These are phyloP conservation scores for Apotomis turbidana DNA, from an alignment of 2,888 invertebrate species.

Conservation along the genomic window DNA sequence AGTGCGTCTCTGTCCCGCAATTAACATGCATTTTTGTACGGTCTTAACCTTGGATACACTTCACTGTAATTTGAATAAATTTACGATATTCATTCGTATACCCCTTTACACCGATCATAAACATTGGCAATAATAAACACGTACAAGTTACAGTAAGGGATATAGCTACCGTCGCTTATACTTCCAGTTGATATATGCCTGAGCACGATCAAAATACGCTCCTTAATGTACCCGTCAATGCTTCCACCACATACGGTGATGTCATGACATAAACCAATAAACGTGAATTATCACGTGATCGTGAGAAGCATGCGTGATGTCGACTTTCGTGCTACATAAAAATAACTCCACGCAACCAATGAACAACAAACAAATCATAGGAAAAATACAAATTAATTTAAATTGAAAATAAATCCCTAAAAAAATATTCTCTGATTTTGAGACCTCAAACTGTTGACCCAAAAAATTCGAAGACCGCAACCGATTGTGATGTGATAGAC, in stretches of 20 bases:
- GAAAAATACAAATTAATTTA: conserved; percentile 52
- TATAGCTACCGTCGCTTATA: conserved; percentile 53
- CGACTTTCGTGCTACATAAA: conserved; percentile 63
- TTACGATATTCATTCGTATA: conserved; percentile 17
- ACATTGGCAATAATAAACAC: conserved; percentile 53
- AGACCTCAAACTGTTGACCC: conserved; percentile 34
- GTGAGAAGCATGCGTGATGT: conserved; percentile 70
- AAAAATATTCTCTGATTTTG: conserved; percentile 6
- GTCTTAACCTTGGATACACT: conserved; percentile 12
- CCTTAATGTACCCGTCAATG: conserved; percentile 70
- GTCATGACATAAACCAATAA: conserved; percentile 80
- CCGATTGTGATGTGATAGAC: conserved; percentile 34
- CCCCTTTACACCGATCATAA: conserved; percentile 38
- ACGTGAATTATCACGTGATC: conserved; percentile 76
- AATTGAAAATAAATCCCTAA: conserved; percentile 46
- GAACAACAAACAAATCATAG: conserved; percentile 58
- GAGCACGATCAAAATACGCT: conserved; percentile 66
- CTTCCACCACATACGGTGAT: conserved; percentile 75
- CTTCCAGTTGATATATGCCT: conserved; percentile 60
- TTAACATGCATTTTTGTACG: conserved; percentile 15
- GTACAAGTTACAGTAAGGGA: conserved; percentile 48
- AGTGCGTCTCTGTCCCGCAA: not conserved
- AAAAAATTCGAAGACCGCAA: conserved; percentile 44
- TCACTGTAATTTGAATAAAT: conserved; percentile 32
- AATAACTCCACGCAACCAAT: conserved; percentile 68